These are phyloP conservation scores for Meandrina meandrites DNA, from an alignment of 92 coral and sea anemone genomes.

Conservation along the genomic window DNA sequence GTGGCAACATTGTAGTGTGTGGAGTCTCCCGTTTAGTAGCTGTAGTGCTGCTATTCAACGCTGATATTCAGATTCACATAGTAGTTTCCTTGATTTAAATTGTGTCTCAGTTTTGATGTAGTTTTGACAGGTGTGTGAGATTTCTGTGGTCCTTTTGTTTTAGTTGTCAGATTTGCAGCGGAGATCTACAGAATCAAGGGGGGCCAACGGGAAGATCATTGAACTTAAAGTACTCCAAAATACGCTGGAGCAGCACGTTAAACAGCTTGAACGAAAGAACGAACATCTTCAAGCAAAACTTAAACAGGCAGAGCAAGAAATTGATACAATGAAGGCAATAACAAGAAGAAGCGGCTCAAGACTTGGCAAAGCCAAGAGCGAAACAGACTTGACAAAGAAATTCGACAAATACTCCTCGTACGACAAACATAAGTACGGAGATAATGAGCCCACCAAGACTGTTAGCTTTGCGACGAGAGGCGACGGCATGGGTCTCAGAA, in stretches of 20 bases:
- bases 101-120: background rate
- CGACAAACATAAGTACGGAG: conserved; percentile 21
- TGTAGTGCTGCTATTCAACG: background rate
- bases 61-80: too few species aligned
- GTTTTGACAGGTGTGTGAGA: background rate
- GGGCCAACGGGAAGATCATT: conserved; percentile 24
- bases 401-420: conserved; percentile 32
- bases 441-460: conserved; percentile 29
- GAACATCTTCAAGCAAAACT: conserved; percentile 54
- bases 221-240: conserved; percentile 43
- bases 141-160: background rate
- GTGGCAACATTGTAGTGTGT: too few species aligned
- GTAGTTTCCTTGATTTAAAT: background rate
- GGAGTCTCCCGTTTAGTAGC: background rate
- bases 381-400: conserved; percentile 64
- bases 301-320: conserved; percentile 45
- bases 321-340: conserved; percentile 45
- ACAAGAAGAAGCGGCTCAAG: conserved; percentile 37
- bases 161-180: conserved; percentile 54
- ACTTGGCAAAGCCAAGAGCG: conserved; percentile 69
- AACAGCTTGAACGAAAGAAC: conserved; percentile 60
- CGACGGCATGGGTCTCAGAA: conserved; percentile 47
- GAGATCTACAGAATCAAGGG: conserved; percentile 41
- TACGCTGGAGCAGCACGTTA: conserved; percentile 53
- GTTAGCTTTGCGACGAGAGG: conserved; percentile 17